Percentiles rank a stretch among this genome's conserved stretches.
phyloP scores from a whole-genome alignment of 2,888 invertebrate species.

The Stenolophus ochropezus region DNA sequence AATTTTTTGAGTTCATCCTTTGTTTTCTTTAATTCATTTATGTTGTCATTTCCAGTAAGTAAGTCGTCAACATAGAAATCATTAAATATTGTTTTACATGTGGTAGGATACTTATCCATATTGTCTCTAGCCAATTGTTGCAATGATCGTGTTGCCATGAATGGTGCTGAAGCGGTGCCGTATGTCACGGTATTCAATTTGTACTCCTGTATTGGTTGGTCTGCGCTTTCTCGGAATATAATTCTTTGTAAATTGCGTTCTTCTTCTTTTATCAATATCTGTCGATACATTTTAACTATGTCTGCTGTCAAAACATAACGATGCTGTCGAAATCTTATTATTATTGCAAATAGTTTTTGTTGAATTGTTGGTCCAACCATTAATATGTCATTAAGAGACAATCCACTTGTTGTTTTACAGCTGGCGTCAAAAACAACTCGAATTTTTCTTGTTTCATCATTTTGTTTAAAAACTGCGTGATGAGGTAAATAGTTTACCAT shows the following conservation, averaged over 20 bases:
- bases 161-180: conserved; percentile 63
- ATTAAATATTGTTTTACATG: conserved; percentile 45
- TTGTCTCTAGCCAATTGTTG: conserved; percentile 61
- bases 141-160: conserved; percentile 62
- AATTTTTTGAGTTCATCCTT: conserved; percentile 6
- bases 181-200: conserved; percentile 64
- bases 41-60: conserved; percentile 59
- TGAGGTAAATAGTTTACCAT: conserved; percentile 65
- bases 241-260: conserved; percentile 64
- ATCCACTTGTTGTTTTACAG: conserved; percentile 62
- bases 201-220: conserved; percentile 60
- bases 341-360: conserved; percentile 64
- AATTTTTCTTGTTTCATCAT: conserved; percentile 65
- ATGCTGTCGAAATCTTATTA: conserved; percentile 65
- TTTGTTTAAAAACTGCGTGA: conserved; percentile 64
- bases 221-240: conserved; percentile 61
- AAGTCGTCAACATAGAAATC: conserved; percentile 64
- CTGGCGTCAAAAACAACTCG: conserved; percentile 68
- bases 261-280: conserved; percentile 63
- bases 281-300: conserved; percentile 66
- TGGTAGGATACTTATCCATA: conserved; percentile 60
- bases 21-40: conserved; percentile 28
- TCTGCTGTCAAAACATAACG: conserved; percentile 65
- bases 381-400: conserved; percentile 65
- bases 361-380: conserved; percentile 66